Evolutionary conservation across 1,140 invertebrate genomes (phyloP).

Genomic region (Melitaea cinxia): DNA sequence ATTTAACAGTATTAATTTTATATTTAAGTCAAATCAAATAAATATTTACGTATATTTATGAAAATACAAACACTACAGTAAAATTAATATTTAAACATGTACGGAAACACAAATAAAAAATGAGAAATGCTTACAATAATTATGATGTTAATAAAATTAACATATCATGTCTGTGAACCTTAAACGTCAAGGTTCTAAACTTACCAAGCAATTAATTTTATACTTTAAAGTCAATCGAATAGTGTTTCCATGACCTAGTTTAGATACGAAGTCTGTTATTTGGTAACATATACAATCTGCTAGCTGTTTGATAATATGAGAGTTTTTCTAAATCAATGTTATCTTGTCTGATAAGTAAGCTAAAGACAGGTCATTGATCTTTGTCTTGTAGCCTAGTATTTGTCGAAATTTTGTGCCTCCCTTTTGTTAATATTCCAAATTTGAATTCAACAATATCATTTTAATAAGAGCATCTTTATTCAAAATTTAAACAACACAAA

Average conservation of each 20-base stretch:
- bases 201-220: slow-evolving; percentile 50
- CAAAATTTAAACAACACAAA: no score
- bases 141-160: slow-evolving; percentile 8
- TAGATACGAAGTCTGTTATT: slow-evolving; percentile 17
- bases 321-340: neutral
- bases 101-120: no score
- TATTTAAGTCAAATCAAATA: no score
- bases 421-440: no score
- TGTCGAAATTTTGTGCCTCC: neutral
- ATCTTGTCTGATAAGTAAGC: neutral
- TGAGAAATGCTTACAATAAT: neutral
- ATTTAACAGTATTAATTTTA: no score
- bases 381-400: neutral
- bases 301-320: neutral
- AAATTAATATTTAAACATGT: neutral
- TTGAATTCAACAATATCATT: no score
- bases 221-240: slow-evolving; percentile 50
- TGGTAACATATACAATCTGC: neutral
- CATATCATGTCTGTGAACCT: slow-evolving; percentile 31
- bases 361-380: slow-evolving; percentile 7
- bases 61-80: no score
- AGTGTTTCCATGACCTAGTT: slow-evolving; percentile 64
- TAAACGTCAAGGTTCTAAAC: slow-evolving; percentile 56
- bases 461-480: no score
- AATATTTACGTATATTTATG: no score